A percentile compares a stretch with the other conserved stretches of the same genome.
These are phyloP conservation scores for Lycodopsis pacificus DNA, from an alignment of 2,797 vertebrate genomes.

Conservation along the genomic window DNA sequence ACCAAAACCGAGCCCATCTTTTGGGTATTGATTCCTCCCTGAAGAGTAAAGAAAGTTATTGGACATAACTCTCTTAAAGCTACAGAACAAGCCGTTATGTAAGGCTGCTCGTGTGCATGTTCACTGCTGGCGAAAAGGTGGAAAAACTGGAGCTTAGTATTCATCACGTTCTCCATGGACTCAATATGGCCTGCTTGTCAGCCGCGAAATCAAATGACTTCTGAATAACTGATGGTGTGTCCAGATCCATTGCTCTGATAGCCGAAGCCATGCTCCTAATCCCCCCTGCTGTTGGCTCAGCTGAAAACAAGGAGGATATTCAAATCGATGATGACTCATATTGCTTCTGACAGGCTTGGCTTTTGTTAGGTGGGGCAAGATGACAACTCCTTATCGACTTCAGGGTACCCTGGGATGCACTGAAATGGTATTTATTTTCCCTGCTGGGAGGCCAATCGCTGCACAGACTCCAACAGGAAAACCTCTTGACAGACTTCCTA, in stretches of 20 bases:
- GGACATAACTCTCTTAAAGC: neutral
- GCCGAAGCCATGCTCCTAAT: constrained; percentile 45
- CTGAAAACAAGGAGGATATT: constrained; percentile 55
- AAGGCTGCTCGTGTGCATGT: neutral
- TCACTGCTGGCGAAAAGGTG: constrained; percentile 24
- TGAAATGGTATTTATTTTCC: constrained; percentile 49
- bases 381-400: constrained; percentile 64
- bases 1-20: neutral
- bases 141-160: rapidly evolving
- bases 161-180: constrained; percentile 13
- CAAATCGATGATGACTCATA: constrained; percentile 71
- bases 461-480: neutral
- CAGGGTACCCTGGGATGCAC: constrained; percentile 18
- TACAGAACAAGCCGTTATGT: neutral
- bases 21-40: neutral
- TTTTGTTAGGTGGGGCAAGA: constrained; percentile 57
- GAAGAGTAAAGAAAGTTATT: neutral
- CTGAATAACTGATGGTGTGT: constrained; percentile 69
- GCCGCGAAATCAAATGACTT: constrained; percentile 70
- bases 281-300: constrained; percentile 54
- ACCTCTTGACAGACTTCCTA: neutral
- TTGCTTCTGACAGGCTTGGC: constrained; percentile 68
- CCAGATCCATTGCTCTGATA: constrained; percentile 48
- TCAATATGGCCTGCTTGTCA: constrained; percentile 54
- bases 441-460: constrained; percentile 14